These are phyloP conservation scores for Hemiscyllium ocellatum DNA, from an alignment of 2,113 vertebrate genomes.

Conservation along the genomic window DNA sequence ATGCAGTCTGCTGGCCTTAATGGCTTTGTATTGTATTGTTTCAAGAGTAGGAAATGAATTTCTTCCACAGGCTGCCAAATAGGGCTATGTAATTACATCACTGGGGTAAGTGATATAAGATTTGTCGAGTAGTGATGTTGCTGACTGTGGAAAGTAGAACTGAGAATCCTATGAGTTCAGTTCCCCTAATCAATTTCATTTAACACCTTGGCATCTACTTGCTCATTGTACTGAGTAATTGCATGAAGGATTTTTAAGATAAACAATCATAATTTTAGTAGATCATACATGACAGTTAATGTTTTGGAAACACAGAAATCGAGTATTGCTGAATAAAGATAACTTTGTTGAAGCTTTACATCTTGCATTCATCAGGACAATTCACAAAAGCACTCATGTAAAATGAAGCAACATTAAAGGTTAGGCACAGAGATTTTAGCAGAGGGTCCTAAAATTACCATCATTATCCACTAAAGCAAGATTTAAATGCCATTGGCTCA, in stretches of 20 bases:
- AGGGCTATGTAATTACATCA: neutral
- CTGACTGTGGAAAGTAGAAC: neutral
- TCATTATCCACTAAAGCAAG: no score
- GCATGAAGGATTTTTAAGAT: neutral
- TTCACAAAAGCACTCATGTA: no score
- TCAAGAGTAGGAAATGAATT: neutral
- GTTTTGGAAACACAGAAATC: neutral
- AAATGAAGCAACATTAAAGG: no score
- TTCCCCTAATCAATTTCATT: neutral
- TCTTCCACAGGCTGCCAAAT: neutral
- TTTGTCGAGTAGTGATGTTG: neutral
- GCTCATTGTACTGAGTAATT: neutral
- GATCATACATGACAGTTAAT: neutral
- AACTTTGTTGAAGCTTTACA: no score
- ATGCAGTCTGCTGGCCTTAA: neutral
- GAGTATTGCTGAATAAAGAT: neutral
- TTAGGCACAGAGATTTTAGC: neutral
- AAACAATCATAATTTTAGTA: neutral
- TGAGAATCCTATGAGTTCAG: neutral
- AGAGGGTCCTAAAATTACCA: neutral
- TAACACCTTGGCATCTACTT: neutral
- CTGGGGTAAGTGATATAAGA: neutral
- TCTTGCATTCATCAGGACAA: no score
- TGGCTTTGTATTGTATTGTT: neutral
- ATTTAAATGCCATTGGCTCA: no score